Base-by-base conservation (phyloP, 2,113 vertebrate species). In the Macroglossus sobrinus region DNA sequence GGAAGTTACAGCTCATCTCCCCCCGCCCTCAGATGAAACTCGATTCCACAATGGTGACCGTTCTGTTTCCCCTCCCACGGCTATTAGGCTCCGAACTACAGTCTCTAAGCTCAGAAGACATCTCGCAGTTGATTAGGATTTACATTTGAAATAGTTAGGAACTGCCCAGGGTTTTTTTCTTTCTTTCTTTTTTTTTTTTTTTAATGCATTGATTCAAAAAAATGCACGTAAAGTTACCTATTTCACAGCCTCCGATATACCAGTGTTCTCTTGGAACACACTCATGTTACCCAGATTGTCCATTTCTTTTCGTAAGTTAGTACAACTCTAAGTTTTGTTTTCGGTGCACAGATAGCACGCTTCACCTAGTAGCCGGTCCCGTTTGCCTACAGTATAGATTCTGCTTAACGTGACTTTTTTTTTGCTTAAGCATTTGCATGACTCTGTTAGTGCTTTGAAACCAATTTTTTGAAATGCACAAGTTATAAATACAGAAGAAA, bases 381-480 rank as follows among this genome's bases (percentile, higher is more conserved):
- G 4, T 96, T 96, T 97, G 97, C 94, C 96, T 76, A 80, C 91
- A 85, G 96, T 95, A 74, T 98, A 98, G 97, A 97, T 82, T 94
- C 95, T 95, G 94, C 98, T 98, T 97, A 81, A 91, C 75, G 91
- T 96, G 96, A 97, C 93, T 96, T 87, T 45, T 94, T 94, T 97
- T 97, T 96, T 89, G 40, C 98, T 97, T 98, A 98, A 98, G 97
- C 97, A 97, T 98, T 98, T 99, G 99, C 98, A 99, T 99, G 99
- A 98, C 96, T 98, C 96, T 98, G 86, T 97, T 98, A 98, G 98
- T 97, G 97, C 99, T 99, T 98, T 97, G 94, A 97, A 97, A 95
- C 98, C 97, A 98, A 98, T 97, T 98, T 98, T 98, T 99, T 38
- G 81, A 98, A 98, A 97, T 99, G 99, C 99, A 99, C 99, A 99